Evolutionary conservation across 2,888 invertebrate species (phyloP).

Genomic region (Polia nebulosa): DNA sequence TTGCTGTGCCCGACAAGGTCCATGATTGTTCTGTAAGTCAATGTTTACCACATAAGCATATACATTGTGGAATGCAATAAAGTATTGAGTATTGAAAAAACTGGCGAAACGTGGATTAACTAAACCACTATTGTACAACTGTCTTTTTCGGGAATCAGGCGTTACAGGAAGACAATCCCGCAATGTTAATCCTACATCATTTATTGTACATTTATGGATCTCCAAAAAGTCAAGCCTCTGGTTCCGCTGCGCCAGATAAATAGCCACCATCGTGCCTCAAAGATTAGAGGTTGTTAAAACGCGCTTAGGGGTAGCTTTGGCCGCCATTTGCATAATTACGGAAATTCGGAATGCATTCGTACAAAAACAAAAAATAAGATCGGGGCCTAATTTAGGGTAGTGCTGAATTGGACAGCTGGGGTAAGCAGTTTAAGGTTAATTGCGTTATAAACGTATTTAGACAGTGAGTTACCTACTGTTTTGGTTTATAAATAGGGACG

Average conservation of each 20-base stretch:
- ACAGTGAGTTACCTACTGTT: no score
- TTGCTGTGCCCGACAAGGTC: no score
- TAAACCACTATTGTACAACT: no score
- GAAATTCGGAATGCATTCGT: conserved; percentile 47
- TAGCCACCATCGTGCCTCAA: conserved; percentile 31
- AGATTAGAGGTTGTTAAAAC: conserved; percentile 57
- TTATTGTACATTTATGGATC: conserved; percentile 28
- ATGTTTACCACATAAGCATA: no score
- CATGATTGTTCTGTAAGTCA: no score
- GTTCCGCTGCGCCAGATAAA: conserved; percentile 46
- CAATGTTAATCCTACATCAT: conserved; percentile 22
- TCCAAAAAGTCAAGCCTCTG: conserved; percentile 27
- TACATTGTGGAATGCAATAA: no score
- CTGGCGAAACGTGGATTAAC: no score
- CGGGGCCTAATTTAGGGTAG: conserved; percentile 30
- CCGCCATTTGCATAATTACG: conserved; percentile 57
- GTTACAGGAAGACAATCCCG: background rate
- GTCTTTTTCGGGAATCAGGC: background rate
- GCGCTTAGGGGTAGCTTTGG: conserved; percentile 34
- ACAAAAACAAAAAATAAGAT: conserved; percentile 51
- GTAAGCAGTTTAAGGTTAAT: background rate
- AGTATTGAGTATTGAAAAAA: no score
- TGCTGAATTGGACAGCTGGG: conserved; percentile 34
- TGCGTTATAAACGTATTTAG: background rate
- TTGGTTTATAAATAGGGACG: no score